Percentiles rank a stretch among this genome's conserved stretches.
phyloP scores from a whole-genome alignment of 1,140 invertebrate genomes.

The Zeugodacus cucurbitae region DNA sequence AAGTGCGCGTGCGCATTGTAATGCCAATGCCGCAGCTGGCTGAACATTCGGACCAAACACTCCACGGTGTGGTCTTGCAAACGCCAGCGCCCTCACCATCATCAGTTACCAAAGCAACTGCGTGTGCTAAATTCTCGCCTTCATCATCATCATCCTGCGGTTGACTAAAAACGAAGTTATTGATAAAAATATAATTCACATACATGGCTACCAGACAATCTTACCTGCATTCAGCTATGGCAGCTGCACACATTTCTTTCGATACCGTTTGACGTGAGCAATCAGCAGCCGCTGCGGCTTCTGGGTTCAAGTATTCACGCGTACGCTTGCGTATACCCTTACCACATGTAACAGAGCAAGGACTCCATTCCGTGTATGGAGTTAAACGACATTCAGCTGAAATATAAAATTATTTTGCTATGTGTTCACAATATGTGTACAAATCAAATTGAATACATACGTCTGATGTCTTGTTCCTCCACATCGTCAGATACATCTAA shows the following conservation, averaged over 20 bases:
- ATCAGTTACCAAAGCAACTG: constrained; percentile 53
- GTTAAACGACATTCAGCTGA: constrained; percentile 82
- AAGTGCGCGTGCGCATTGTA: constrained; percentile 77
- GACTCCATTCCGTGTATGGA: constrained; percentile 80
- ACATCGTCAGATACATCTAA: constrained; percentile 78
- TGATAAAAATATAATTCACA: not conserved
- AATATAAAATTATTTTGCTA: constrained; percentile 42
- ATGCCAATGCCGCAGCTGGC: constrained; percentile 84
- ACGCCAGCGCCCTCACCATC: constrained; percentile 67
- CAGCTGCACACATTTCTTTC: constrained; percentile 88
- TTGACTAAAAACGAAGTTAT: constrained; percentile 1
- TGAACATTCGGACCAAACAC: constrained; percentile 84
- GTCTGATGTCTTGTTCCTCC: constrained; percentile 76
- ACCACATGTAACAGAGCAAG: constrained; percentile 87
- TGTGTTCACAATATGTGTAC: not conserved
- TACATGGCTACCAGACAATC: not conserved
- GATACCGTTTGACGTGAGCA: constrained; percentile 85
- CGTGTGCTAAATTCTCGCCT: constrained; percentile 62
- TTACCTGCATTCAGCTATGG: constrained; percentile 76
- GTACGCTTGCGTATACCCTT: constrained; percentile 87
- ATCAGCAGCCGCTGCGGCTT: constrained; percentile 79
- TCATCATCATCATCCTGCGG: constrained; percentile 62
- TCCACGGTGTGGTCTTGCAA: constrained; percentile 82
- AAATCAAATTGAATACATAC: constrained; percentile 68
- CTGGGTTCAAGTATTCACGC: constrained; percentile 79